A percentile compares a stretch with the other conserved stretches of the same genome.
Evolutionary conservation across 2,888 invertebrate genomes (phyloP).

Genomic region (Leptothorax acervorum): DNA sequence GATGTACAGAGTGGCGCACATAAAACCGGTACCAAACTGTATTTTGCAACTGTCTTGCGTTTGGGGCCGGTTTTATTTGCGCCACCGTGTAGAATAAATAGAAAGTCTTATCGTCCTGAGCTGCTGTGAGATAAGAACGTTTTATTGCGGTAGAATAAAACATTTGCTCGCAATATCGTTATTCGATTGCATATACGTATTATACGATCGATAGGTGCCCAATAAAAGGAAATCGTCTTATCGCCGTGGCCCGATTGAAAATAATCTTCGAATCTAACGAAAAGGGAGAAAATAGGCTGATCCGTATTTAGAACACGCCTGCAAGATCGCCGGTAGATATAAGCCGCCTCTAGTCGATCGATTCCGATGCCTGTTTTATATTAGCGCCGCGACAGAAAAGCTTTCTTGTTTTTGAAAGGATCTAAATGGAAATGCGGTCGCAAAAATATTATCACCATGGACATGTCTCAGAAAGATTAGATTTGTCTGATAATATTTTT

Average conservation of each 20-base stretch:
- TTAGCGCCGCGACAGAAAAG: not conserved
- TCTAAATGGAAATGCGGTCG: not conserved
- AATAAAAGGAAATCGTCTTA: conserved; percentile 24
- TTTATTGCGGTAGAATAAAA: conserved; percentile 31
- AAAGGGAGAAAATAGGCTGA: conserved; percentile 43
- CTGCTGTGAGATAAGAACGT: not conserved
- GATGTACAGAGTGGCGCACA: not conserved
- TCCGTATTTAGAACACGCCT: conserved; percentile 50
- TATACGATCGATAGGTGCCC: conserved; percentile 19
- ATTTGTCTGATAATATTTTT: not conserved
- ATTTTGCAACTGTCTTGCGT: too few species aligned
- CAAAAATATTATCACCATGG: not conserved
- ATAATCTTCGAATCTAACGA: conserved; percentile 43
- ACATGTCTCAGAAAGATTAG: not conserved
- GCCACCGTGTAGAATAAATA: not conserved
- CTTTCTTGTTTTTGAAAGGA: not conserved
- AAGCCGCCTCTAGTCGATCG: conserved; percentile 37
- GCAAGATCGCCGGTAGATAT: conserved; percentile 40
- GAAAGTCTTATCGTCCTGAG: not conserved
- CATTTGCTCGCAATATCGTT: conserved; percentile 25
- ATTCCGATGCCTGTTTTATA: conserved; percentile 27
- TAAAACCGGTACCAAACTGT: too few species aligned
- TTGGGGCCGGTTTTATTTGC: too few species aligned
- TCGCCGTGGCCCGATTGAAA: conserved; percentile 22
- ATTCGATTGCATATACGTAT: conserved; percentile 8